Evolutionary conservation across 2,797 vertebrate genomes (phyloP).

Genomic region (Sebastes oblongus): DNA sequence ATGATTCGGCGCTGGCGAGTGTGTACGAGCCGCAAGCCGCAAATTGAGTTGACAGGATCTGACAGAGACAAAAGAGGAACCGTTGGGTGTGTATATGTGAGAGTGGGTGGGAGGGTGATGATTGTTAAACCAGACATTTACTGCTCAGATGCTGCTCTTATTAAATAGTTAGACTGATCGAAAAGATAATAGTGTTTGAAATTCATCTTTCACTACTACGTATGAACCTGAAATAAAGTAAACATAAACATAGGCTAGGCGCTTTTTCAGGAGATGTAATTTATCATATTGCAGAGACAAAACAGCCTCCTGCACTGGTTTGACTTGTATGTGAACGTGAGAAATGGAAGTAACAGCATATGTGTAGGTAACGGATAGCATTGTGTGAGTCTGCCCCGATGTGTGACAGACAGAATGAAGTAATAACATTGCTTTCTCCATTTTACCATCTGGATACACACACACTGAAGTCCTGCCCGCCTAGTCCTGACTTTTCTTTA

Average conservation of each 20-base stretch:
- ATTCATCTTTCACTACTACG: constrained; percentile 21
- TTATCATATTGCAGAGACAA: constrained; percentile 22
- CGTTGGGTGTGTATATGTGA: constrained; percentile 26
- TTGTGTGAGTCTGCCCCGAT: constrained; percentile 25
- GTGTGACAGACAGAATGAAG: constrained; percentile 62
- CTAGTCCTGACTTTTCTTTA: not conserved
- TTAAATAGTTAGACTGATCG: constrained; percentile 60
- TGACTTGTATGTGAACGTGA: constrained; percentile 27
- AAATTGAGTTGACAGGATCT: constrained; percentile 86
- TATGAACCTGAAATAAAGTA: not conserved
- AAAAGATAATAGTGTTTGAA: constrained; percentile 34
- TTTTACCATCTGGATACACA: constrained; percentile 67
- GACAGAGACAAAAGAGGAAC: constrained; percentile 68
- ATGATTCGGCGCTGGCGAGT: constrained; percentile 95
- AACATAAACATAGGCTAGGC: constrained; percentile 3
- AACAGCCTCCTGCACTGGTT: constrained; percentile 23
- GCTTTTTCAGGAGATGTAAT: constrained; percentile 28
- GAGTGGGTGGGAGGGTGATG: constrained; percentile 25
- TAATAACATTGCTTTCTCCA: constrained; percentile 48
- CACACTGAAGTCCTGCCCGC: not conserved
- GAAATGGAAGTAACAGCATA: constrained; percentile 45
- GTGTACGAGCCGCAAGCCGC: constrained; percentile 89
- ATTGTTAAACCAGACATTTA: constrained; percentile 66
- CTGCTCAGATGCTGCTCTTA: constrained; percentile 31
- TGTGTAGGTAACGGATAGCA: constrained; percentile 58